Evolutionary conservation across 2,888 invertebrate species (phyloP).

Genomic region (Muscina levida): DNA sequence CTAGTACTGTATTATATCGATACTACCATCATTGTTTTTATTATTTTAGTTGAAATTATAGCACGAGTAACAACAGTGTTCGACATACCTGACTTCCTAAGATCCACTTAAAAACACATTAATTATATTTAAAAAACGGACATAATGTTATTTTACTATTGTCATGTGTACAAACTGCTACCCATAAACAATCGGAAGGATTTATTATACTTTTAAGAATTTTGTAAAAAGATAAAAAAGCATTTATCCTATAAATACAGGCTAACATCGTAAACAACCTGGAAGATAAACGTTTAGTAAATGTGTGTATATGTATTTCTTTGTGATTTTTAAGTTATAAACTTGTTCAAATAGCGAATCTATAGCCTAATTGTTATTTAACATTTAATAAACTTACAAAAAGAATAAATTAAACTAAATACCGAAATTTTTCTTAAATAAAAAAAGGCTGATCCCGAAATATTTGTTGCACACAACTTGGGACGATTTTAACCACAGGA

Average conservation of each 20-base stretch:
- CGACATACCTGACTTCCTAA: too few relatives aligned
- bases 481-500: too few relatives aligned
- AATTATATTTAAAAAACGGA: too few relatives aligned
- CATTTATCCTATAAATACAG: constrained; percentile 3
- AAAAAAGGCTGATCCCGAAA: too few relatives aligned
- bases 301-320: constrained; percentile 23
- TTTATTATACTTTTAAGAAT: not conserved
- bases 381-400: constrained; percentile 16
- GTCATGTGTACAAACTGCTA: not conserved
- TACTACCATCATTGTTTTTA: too few relatives aligned
- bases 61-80: too few relatives aligned
- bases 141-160: not conserved
- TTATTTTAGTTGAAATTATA: too few relatives aligned
- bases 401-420: not conserved
- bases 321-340: constrained; percentile 59
- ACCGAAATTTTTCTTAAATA: too few relatives aligned
- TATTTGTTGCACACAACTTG: too few relatives aligned
- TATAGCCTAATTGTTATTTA: constrained; percentile 34
- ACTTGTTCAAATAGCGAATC: constrained; percentile 39
- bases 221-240: not conserved
- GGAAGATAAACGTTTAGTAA: too few relatives aligned
- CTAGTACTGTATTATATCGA: too few relatives aligned
- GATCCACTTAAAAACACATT: too few relatives aligned
- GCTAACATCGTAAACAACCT: not conserved
- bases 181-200: not conserved